Evolutionary conservation across 37 sponge, comb jelly and placozoan genomes (phyloP).

Genomic region (Diacarnus erythraeanus): DNA sequence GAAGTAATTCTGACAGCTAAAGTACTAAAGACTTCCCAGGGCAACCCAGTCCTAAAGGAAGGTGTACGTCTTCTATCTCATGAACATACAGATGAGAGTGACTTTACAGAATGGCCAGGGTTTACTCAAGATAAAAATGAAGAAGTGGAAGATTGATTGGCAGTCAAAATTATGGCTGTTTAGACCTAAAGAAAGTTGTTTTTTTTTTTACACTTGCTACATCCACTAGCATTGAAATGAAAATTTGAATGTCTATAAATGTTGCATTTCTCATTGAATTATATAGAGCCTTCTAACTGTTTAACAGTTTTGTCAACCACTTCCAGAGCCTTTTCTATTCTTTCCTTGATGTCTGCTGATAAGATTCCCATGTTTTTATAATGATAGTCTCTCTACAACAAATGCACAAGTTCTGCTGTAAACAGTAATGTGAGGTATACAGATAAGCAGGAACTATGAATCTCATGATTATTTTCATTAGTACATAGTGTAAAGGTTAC

Average conservation of each 20-base stretch:
- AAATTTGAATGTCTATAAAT: not conserved
- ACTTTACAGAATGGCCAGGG: conserved; percentile 80
- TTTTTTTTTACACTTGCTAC: not conserved
- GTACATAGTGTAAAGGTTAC: too few relatives aligned
- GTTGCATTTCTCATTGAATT: too few relatives aligned
- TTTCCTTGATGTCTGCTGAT: not conserved
- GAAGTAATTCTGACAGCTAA: conserved; percentile 64
- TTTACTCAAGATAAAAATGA: conserved; percentile 6
- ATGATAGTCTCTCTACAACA: not conserved
- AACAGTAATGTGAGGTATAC: too few relatives aligned
- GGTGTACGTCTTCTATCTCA: conserved; percentile 71
- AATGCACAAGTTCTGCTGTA: not conserved
- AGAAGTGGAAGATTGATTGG: not conserved
- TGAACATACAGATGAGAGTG: conserved; percentile 64
- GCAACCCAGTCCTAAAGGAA: conserved; percentile 72
- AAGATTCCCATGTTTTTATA: not conserved
- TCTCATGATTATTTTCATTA: not conserved
- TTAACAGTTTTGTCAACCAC: not conserved
- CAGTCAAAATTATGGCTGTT: too few relatives aligned
- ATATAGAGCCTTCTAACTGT: too few relatives aligned
- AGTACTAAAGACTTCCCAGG: conserved; percentile 54
- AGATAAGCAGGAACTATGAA: too few relatives aligned
- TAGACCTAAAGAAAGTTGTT: not conserved
- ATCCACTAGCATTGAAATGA: not conserved
- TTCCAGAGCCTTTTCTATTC: conserved; percentile 5